These are phyloP conservation scores for Hyles lineata DNA, from an alignment of 2,888 invertebrate genomes.

Conservation along the genomic window DNA sequence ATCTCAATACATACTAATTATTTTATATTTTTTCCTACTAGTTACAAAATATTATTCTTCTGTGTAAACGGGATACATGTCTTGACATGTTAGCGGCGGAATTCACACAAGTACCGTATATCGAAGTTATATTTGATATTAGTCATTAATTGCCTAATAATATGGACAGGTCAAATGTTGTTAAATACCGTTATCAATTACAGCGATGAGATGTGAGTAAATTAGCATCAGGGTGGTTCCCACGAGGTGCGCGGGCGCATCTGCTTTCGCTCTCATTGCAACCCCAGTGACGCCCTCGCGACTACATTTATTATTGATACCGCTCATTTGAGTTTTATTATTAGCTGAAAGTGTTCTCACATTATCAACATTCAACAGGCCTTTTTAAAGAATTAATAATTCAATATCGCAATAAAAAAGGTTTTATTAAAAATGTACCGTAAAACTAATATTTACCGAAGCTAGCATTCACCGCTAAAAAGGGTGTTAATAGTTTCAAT, in stretches of 20 bases:
- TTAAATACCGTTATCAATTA: conserved; percentile 25
- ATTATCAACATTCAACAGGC: neutral
- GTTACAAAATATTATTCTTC: neutral
- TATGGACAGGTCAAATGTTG: neutral
- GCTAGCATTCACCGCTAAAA: too few species aligned
- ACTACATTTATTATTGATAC: conserved; percentile 41
- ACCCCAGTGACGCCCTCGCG: conserved; percentile 44
- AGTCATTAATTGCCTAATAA: too few species aligned
- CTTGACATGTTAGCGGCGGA: neutral
- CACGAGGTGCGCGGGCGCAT: conserved; percentile 70
- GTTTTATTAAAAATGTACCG: too few species aligned
- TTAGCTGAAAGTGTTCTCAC: conserved; percentile 25
- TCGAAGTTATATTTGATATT: too few species aligned
- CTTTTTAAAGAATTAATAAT: too few species aligned
- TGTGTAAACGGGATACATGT: neutral
- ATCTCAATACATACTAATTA: neutral
- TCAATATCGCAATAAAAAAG: too few species aligned
- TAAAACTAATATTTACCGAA: too few species aligned
- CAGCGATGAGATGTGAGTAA: conserved; percentile 58
- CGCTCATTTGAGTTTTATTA: conserved; percentile 36
- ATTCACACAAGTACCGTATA: neutral
- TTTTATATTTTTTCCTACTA: neutral
- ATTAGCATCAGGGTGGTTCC: conserved; percentile 63
- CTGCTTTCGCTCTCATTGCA: conserved; percentile 63
- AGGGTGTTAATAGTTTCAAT: too few species aligned